Evolutionary conservation across 2,888 invertebrate genomes (phyloP), one percentile per base, ranked within the genome.

Genomic region (Agriopis marginaria): DNA sequence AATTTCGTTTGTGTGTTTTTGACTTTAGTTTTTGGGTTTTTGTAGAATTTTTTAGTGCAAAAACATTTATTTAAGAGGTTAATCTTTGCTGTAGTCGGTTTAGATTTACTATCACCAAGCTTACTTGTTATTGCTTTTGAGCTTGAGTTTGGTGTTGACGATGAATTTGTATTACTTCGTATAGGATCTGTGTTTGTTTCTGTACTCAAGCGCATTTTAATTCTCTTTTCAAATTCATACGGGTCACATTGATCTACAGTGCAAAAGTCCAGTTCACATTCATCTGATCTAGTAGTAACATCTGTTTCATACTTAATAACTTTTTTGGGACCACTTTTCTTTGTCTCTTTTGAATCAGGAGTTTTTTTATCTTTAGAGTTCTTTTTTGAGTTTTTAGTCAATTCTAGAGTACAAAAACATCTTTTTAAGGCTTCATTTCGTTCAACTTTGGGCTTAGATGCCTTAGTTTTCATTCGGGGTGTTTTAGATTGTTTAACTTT

Each of bases 341-440:
- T 71, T 14, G 17, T 42, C 32, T 32, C 32, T 32, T 32, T 32
- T 32, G 32, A 32, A 32, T 0, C 32, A 32, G 32, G 32, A 3
- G 32, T 3, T 55, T 55, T 47, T 23, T 54, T 53, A 4, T 8
- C 68, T 32, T 65, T 44, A 17, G 63, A 66, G 55, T 59, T 68
- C 50, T 68, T 75, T 61, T 73, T 75, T n/a, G 50, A 8, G 3
- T n/a, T 45, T 66, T 76, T 76, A 40, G 75, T 50, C 54, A 85
- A 67, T 73, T 82, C 81, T 39, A 83, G 64, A 45, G 79, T 79
- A 66, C 86, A 86, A 66, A 82, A 81, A 75, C 85, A 86, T 61
- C 81, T 77, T 71, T 79, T 80, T 45, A 79, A 58, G 7, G 47
- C 63, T 68, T 70, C 63, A 11, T 45, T 60, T 50, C 50, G 42